These are phyloP conservation scores for Perca schrenkii DNA, from an alignment of 2,113 vertebrate species.

Conservation along the genomic window DNA sequence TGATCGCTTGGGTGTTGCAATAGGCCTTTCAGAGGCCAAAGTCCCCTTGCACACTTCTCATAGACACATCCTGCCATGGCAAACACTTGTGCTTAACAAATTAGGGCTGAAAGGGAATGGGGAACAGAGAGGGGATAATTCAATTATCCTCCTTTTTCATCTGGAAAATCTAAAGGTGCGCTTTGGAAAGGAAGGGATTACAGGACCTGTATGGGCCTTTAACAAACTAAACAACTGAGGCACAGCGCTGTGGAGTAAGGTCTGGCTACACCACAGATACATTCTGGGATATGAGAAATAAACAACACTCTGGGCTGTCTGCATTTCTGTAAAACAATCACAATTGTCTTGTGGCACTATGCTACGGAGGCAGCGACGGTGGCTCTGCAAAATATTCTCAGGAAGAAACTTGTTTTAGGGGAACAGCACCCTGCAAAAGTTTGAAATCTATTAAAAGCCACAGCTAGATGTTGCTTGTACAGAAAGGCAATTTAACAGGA, in stretches of 20 bases:
- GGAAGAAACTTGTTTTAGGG: no score
- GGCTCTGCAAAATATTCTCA: neutral
- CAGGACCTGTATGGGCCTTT: constrained; percentile 87
- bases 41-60: constrained; percentile 82
- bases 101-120: constrained; percentile 70
- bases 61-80: constrained; percentile 87
- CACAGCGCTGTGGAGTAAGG: no score
- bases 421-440: no score
- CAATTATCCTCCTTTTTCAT: constrained; percentile 87
- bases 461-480: constrained; percentile 3
- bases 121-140: constrained; percentile 90
- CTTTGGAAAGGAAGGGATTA: constrained; percentile 84
- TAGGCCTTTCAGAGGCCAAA: constrained; percentile 90
- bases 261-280: no score
- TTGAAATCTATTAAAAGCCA: constrained; percentile 17
- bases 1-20: constrained; percentile 93
- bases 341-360: no score
- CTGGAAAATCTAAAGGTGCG: constrained; percentile 86
- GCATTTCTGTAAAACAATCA: no score
- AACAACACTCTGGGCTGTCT: no score
- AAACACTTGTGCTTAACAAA: constrained; percentile 96
- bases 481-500: neutral
- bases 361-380: neutral
- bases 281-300: no score
- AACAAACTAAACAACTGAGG: constrained; percentile 84